Evolutionary conservation across 2,797 vertebrate species (phyloP), one percentile per base, ranked within the genome.

Genomic region (Sebastes steindachneri): DNA sequence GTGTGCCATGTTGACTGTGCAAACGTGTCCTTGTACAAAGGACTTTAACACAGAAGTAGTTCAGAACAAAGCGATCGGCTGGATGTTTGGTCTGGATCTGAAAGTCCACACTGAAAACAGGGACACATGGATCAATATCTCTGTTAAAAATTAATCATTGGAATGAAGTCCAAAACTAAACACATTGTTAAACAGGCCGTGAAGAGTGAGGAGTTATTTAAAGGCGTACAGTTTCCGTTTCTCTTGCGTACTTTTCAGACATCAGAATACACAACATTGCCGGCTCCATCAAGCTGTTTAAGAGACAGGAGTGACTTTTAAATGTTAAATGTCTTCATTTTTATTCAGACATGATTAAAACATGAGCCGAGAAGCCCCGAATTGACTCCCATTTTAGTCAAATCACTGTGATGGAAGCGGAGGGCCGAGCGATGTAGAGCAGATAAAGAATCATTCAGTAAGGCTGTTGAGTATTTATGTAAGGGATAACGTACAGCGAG

Each of bases 1-100:
- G 9, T 35, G 72, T 37, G 74, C 48, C 48, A 62, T n/a, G 28
- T 37, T 58, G 29, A 73, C 59, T 69, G 54, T 68, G 68, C 51
- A 84, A 82, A 78, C 53, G 1, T 14, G 9, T 28, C 33, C 21
- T 10, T 53, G 73, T 62, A 68, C 80, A 82, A 84, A 82, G 66
- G 25, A 10, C 25, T 80, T 63, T 11, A 15, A 23, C 15, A 72
- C 48, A 58, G n/a, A 65, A 33, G 57, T 35, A 19, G 23, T 21
- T 55, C 55, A 66, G 48, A 57, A 37, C 28, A 65, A 62, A 73
- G 7, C 7, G 4, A 14, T 60, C 29, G 14, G 65, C 31, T 21
- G 7, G 17, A 48, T 26, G 35, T 75, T 68, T 55, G 58, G 26
- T 54, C 5, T 54, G 21, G 10, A 37, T 25, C 10, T 51, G 3